These are phyloP conservation scores for Pelvicachromis taeniatus DNA, from an alignment of 2,113 vertebrate genomes.

Conservation along the genomic window DNA sequence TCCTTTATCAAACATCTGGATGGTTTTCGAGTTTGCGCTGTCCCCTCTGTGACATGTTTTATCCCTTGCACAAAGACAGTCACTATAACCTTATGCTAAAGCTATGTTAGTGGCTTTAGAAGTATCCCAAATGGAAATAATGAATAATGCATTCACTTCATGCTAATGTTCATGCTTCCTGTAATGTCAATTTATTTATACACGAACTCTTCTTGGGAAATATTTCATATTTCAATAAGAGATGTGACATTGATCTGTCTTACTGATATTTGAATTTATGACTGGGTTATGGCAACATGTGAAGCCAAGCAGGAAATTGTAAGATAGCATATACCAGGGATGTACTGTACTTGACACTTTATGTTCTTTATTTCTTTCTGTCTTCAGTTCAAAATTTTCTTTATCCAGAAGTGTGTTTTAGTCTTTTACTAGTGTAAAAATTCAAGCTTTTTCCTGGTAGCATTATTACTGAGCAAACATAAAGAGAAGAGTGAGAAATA, in stretches of 20 bases:
- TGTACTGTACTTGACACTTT: not conserved
- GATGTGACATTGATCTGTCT: not conserved
- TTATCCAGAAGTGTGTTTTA: not conserved
- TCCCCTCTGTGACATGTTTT: not conserved
- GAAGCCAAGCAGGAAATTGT: not conserved
- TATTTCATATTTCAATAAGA: not conserved
- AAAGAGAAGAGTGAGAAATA: not conserved
- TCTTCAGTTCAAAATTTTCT: not conserved
- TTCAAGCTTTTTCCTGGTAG: not conserved
- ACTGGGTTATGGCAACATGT: not conserved
- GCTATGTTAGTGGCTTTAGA: not conserved
- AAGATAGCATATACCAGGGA: not conserved
- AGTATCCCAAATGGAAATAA: slow-evolving; percentile 4
- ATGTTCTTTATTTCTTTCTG: not conserved
- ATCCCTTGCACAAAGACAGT: not conserved
- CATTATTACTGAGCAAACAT: not conserved
- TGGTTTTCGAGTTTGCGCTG: not conserved
- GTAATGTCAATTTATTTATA: not conserved
- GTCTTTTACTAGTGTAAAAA: not conserved
- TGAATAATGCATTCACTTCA: not conserved
- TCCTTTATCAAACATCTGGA: slow-evolving; percentile 18
- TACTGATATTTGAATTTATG: not conserved
- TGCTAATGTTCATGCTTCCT: not conserved
- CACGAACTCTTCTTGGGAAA: not conserved
- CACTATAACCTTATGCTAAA: not conserved